Evolutionary conservation across 2,113 vertebrate genomes (phyloP), one percentile per base, ranked within the genome.

Genomic region (Chitala chitala): DNA sequence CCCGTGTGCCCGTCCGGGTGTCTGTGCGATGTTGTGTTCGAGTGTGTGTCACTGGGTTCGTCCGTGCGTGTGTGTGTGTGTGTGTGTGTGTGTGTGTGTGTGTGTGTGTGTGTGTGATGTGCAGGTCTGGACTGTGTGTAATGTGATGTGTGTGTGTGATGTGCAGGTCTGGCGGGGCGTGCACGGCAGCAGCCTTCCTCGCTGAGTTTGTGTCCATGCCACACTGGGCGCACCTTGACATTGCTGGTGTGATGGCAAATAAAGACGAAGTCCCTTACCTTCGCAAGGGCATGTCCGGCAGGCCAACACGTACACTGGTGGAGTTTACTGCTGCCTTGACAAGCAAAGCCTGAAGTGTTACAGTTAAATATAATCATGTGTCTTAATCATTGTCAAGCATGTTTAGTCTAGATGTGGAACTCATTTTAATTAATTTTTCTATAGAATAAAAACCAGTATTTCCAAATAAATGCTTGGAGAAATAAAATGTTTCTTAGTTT

Each of bases 171-270:
- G 97, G 90, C 2, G 97, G 97, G 2, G 96, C 97, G 0, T 99
- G 97, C 77, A 99, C 97, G 15, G 97, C 97, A 1, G 97, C 97
- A 2, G 96, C 96, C 0, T 99, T 99, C 84, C 91, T 99, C 72
- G 91, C 80, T 74, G 94, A 98, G 75, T 99, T 99, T 75, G 95
- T 99, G 78, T 94, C 90, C 0, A 85, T 86, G 4, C 71, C 91
- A 40, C 94, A 94, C 63, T 99, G 96, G 97, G 97, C 97, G 24
- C 96, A 99, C 71, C 84, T 99, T 72, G 96, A 99, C 81, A 98
- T 98, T 4, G 96, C 97, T 4, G 96, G 97, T 1, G 96, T 99
- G 77, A 99, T 98, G 97, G 87, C 85, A 0, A 98, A 98, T 81
- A 98, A 96, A 77, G 96, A 98, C 1, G 96, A 98, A 79, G 77